These are phyloP conservation scores for Megaceryle alcyon DNA, from an alignment of 2,797 vertebrate species.

Conservation along the genomic window DNA sequence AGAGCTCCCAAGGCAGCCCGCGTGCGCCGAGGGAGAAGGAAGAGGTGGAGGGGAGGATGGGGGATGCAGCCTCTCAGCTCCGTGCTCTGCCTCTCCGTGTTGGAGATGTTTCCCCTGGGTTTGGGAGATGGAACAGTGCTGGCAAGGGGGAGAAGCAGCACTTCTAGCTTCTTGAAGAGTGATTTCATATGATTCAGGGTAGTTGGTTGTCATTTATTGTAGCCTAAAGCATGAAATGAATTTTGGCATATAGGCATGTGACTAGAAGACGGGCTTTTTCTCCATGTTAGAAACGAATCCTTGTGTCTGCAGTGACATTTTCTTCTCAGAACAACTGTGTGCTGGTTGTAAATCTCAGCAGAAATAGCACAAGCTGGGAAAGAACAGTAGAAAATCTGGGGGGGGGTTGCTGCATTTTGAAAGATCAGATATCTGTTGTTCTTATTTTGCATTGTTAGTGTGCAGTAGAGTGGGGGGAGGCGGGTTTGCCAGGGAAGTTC, in stretches of 20 bases:
- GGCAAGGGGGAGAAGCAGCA: neutral
- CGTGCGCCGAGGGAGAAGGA: neutral
- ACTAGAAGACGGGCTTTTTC: neutral
- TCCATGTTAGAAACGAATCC: neutral
- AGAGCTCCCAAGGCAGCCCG: neutral
- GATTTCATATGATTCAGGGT: neutral
- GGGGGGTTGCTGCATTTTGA: neutral
- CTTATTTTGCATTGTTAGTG: neutral
- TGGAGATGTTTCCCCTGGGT: neutral
- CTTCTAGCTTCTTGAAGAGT: neutral
- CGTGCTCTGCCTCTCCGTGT: rapidly evolving
- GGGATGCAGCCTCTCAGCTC: neutral
- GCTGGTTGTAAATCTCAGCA: neutral
- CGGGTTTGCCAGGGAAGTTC: neutral
- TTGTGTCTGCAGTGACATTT: neutral
- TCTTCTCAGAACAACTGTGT: neutral
- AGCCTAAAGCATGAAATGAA: neutral
- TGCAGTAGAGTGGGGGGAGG: neutral
- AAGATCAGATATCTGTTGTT: neutral
- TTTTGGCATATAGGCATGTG: neutral
- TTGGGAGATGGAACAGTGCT: neutral
- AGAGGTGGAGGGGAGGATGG: neutral
- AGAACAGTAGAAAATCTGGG: neutral
- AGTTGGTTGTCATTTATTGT: neutral
- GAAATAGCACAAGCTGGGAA: neutral